Percentiles rank a stretch among this genome's conserved stretches.
Conservation (phyloP, 2,797 vertebrate species). For the Lutjanus campechanus region DNA sequence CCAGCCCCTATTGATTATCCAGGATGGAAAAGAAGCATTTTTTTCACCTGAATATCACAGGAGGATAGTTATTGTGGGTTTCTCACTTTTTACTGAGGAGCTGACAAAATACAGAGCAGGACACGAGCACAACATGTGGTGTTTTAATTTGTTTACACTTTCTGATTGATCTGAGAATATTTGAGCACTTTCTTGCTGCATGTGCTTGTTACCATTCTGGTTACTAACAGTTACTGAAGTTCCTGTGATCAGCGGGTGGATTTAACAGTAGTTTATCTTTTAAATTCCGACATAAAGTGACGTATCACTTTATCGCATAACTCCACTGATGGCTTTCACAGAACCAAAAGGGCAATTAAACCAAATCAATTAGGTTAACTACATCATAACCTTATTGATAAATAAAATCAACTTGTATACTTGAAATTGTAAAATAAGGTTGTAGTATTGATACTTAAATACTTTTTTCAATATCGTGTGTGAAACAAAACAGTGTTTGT, state of each 20-base stretch:
- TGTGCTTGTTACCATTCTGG: background rate
- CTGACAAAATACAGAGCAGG: background rate
- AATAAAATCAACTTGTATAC: too few relatives aligned
- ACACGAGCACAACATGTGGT: background rate
- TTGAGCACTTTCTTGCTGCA: background rate
- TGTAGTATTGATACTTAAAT: too few relatives aligned
- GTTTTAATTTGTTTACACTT: background rate
- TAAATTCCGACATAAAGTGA: background rate
- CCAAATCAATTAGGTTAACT: too few relatives aligned
- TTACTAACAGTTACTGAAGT: background rate
- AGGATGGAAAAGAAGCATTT: background rate
- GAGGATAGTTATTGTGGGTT: background rate
- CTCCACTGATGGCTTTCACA: too few relatives aligned
- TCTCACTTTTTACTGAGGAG: background rate
- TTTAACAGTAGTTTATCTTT: background rate
- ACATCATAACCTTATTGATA: too few relatives aligned
- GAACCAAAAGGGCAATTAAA: too few relatives aligned
- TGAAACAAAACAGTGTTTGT: too few relatives aligned
- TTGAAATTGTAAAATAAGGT: too few relatives aligned
- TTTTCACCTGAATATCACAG: background rate
- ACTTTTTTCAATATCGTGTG: too few relatives aligned
- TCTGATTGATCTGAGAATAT: background rate
- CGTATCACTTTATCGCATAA: too few relatives aligned
- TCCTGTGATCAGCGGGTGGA: background rate
- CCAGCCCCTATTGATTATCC: too few relatives aligned